Conservation (phyloP, 2,797 vertebrate species). For the Sebastes melanostomus region DNA sequence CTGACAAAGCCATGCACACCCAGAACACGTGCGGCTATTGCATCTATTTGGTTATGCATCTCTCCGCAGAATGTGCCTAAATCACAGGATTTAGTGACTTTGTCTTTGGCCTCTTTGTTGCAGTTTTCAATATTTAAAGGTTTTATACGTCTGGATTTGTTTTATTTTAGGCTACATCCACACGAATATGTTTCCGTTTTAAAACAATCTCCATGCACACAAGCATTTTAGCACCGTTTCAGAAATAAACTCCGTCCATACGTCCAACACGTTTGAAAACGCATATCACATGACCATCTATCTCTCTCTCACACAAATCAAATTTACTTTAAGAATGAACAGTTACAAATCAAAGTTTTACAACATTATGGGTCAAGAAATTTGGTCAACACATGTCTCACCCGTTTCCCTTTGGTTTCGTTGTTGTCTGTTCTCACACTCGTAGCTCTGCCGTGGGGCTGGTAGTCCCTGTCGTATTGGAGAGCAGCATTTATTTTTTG, state of each 20-base stretch:
- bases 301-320: too few species aligned
- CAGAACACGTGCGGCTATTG: neutral
- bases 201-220: neutral
- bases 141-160: neutral
- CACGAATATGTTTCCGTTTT: accelerated
- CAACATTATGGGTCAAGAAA: too few species aligned
- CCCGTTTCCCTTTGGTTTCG: too few species aligned
- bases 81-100: neutral
- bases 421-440: too few species aligned
- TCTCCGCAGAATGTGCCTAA: neutral
- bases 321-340: too few species aligned
- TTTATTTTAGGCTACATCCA: neutral
- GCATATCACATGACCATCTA: too few species aligned
- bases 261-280: neutral
- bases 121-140: neutral
- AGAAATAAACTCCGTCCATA: neutral
- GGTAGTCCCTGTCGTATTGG: too few species aligned
- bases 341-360: too few species aligned
- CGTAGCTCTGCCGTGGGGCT: too few species aligned
- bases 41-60: neutral
- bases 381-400: too few species aligned
- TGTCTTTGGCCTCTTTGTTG: neutral
- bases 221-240: neutral
- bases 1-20: neutral
- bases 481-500: too few species aligned